Conservation (phyloP, 2,888 invertebrate genomes). For the Crepidodera aurea region DNA sequence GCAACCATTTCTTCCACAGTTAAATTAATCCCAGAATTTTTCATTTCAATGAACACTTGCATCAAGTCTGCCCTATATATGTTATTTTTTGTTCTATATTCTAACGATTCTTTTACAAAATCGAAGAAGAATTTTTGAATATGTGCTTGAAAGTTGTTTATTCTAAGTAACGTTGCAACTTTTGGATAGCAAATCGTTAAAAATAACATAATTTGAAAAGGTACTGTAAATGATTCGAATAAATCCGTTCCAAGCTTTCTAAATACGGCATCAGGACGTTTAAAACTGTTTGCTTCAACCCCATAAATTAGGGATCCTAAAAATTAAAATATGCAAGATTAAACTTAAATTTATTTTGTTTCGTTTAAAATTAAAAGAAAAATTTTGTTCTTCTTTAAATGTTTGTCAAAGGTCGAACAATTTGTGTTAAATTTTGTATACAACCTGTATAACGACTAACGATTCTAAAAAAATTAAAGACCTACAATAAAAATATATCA, state of each 20-base stretch:
- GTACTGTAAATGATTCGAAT: constrained; percentile 41
- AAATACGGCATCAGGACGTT: constrained; percentile 57
- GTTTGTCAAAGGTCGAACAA: no score
- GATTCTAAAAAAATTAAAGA: no score
- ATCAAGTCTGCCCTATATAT: constrained; percentile 47
- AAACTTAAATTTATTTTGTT: no score
- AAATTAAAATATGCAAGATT: neutral
- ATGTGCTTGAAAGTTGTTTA: constrained; percentile 36
- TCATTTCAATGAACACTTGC: constrained; percentile 47
- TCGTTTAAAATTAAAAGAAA: no score
- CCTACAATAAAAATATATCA: no score
- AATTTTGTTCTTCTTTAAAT: no score
- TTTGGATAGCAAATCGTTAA: constrained; percentile 39
- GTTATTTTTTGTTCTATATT: constrained; percentile 46
- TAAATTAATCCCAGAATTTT: constrained; percentile 35
- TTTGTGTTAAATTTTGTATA: no score
- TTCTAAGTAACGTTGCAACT: constrained; percentile 34
- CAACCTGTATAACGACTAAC: no score
- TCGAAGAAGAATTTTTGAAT: constrained; percentile 50
- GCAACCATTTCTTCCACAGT: constrained; percentile 57
- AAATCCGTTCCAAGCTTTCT: constrained; percentile 52
- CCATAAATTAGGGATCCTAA: constrained; percentile 64
- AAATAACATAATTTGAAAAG: constrained; percentile 30
- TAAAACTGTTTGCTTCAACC: constrained; percentile 66
- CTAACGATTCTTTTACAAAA: constrained; percentile 48